These are phyloP conservation scores for Symphodus melops DNA, from an alignment of 2,113 vertebrate species.

Conservation along the genomic window DNA sequence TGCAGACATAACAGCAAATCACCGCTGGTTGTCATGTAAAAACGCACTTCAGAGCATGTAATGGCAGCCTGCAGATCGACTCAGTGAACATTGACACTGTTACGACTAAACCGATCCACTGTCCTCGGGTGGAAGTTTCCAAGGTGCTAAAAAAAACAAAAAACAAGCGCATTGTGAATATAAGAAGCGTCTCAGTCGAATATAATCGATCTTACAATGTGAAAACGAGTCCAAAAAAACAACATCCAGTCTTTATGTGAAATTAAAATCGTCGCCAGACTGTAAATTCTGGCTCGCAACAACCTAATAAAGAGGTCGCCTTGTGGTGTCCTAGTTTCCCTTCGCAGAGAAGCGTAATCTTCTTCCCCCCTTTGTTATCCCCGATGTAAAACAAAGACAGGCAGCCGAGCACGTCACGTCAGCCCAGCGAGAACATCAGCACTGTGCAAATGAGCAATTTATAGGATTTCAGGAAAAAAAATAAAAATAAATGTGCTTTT, in stretches of 20 bases:
- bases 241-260: neutral
- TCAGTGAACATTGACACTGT: slow-evolving; percentile 57
- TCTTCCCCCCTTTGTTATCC: slow-evolving; percentile 72
- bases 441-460: slow-evolving; percentile 40
- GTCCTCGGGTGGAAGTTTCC: slow-evolving; percentile 47
- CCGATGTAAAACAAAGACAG: slow-evolving; percentile 47
- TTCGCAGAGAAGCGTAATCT: slow-evolving; percentile 60
- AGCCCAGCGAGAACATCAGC: slow-evolving; percentile 18
- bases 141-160: neutral
- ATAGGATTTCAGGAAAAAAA: slow-evolving; percentile 42
- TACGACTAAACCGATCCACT: slow-evolving; percentile 32
- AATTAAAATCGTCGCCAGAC: slow-evolving; percentile 26
- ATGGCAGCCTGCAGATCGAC: slow-evolving; percentile 1
- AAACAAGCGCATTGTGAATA: slow-evolving; percentile 22
- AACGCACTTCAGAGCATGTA: neutral
- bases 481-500: slow-evolving; percentile 55
- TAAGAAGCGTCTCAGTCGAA: neutral
- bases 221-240: slow-evolving; percentile 22
- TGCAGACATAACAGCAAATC: slow-evolving; percentile 14
- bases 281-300: slow-evolving; percentile 22
- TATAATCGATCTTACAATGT: slow-evolving; percentile 15
- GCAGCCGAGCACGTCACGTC: slow-evolving; percentile 41
- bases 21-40: neutral
- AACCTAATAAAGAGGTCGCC: slow-evolving; percentile 58
- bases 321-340: slow-evolving; percentile 70